Evolutionary conservation across 2,113 vertebrate genomes (phyloP).

Genomic region (Pterophyllum scalare): DNA sequence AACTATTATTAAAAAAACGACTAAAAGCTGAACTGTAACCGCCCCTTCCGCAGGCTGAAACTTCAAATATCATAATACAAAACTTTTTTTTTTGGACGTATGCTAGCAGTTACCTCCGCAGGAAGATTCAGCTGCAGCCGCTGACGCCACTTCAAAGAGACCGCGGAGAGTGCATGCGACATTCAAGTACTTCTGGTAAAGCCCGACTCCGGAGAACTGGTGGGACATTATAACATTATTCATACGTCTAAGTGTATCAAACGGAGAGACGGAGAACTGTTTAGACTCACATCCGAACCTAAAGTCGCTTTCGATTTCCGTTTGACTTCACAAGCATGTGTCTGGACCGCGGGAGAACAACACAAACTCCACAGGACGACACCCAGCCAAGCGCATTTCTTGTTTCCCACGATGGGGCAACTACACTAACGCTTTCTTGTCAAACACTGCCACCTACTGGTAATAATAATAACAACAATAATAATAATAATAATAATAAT

Average conservation of each 20-base stretch:
- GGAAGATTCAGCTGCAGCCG: neutral
- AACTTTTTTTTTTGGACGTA: rapidly evolving
- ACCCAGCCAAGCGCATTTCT: too few species aligned
- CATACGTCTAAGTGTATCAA: neutral
- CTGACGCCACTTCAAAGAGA: constrained; percentile 32
- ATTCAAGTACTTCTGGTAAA: constrained; percentile 19
- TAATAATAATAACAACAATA: too few species aligned
- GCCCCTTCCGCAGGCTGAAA: neutral
- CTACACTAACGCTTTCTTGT: too few species aligned
- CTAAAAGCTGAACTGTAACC: neutral
- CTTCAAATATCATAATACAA: neutral
- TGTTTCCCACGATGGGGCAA: too few species aligned
- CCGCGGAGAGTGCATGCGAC: constrained; percentile 15
- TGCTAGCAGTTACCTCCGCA: neutral
- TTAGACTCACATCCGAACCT: too few species aligned
- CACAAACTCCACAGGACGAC: too few species aligned
- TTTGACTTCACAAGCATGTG: too few species aligned
- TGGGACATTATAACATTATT: rapidly evolving
- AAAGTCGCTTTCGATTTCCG: too few species aligned
- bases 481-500: too few species aligned
- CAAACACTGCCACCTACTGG: too few species aligned
- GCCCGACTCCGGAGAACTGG: neutral
- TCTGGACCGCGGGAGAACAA: too few species aligned
- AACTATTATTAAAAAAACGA: neutral
- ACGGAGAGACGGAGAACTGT: neutral